Percentiles rank a stretch among this genome's conserved stretches.
Evolutionary conservation across 2,113 vertebrate genomes (phyloP).

Genomic region (Egretta garzetta): DNA sequence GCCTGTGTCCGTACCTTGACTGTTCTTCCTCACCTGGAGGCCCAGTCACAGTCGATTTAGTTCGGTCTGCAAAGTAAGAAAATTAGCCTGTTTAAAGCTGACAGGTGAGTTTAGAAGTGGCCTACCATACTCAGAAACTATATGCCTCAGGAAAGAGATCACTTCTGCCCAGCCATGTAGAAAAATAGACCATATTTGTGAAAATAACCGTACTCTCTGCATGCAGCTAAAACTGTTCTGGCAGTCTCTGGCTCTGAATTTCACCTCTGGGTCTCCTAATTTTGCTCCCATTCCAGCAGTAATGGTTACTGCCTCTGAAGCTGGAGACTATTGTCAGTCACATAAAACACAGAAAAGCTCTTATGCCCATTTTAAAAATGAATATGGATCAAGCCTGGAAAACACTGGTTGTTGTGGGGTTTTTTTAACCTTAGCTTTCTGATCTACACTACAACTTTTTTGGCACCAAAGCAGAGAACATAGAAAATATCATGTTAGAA

Average conservation of each 20-base stretch:
- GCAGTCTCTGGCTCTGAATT: background rate
- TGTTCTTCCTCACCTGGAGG: conserved; percentile 7
- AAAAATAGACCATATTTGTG: conserved; percentile 21
- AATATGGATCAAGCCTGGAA: background rate
- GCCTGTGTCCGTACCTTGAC: background rate
- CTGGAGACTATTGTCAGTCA: background rate
- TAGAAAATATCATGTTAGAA: background rate
- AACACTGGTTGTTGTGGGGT: rapidly evolving
- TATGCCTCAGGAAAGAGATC: conserved; percentile 13
- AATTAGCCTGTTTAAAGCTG: conserved; percentile 42
- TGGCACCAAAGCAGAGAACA: background rate
- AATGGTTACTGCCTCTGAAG: background rate
- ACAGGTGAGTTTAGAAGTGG: conserved; percentile 32
- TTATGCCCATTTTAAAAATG: background rate
- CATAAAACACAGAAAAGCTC: background rate
- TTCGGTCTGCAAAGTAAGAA: background rate
- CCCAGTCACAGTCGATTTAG: conserved; percentile 10
- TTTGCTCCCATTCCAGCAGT: background rate
- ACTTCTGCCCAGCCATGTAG: background rate
- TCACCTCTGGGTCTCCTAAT: background rate
- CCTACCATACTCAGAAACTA: background rate
- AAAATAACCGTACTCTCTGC: background rate
- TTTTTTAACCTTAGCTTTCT: background rate
- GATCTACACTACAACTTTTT: background rate
- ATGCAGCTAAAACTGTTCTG: background rate